Conservation (phyloP, 2,113 vertebrate genomes). For the Alethe castanea region DNA sequence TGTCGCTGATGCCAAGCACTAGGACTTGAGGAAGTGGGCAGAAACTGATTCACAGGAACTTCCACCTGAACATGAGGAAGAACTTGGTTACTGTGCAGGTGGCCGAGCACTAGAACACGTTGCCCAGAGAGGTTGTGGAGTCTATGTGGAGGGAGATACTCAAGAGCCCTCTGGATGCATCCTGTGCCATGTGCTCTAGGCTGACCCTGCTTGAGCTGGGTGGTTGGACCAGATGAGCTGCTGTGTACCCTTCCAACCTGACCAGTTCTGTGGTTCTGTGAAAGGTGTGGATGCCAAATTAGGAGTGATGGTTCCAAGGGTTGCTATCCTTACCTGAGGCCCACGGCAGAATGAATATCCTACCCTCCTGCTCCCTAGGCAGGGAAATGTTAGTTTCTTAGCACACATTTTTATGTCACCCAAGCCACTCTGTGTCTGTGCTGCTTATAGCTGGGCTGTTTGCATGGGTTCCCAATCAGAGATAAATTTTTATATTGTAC, state of each 20-base stretch:
- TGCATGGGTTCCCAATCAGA: background rate
- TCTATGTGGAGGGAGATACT: background rate
- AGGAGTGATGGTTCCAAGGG: too few species aligned
- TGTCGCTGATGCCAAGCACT: background rate
- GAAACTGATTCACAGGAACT: background rate
- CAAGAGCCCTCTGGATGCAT: background rate
- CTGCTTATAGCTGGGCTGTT: accelerated
- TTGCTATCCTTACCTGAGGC: background rate
- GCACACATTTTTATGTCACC: accelerated
- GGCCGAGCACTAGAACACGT: accelerated
- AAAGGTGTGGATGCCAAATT: background rate
- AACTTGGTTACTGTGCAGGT: background rate
- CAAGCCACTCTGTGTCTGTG: background rate
- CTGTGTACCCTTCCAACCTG: background rate
- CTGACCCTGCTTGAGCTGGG: background rate
- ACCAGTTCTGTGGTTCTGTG: too few species aligned
- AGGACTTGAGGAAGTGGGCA: too few species aligned
- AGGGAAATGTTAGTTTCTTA: background rate
- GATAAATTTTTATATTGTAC: background rate
- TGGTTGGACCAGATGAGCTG: background rate
- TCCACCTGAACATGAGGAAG: too few species aligned
- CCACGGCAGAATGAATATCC: accelerated
- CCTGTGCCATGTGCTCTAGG: background rate
- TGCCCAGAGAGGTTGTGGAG: background rate
- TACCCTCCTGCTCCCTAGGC: background rate